Evolutionary conservation across 1,140 invertebrate species (phyloP), one percentile per base, ranked within the genome.

Genomic region (Aphis gossypii): DNA sequence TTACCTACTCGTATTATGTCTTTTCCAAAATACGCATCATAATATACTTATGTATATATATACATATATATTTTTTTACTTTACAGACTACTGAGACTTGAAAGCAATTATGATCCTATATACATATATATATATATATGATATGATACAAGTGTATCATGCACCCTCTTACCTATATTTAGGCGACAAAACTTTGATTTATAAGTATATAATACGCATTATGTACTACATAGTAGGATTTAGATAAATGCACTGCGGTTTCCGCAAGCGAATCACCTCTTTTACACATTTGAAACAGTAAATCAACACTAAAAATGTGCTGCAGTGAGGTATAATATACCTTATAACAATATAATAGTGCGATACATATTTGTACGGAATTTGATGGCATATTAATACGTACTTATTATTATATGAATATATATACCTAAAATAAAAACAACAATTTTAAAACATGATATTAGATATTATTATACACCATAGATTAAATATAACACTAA

Each of bases 1-100:
- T 89, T 89, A 89, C 38, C 38, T 88, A 35, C n/a, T 54, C 60
- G 30, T 68, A 68, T 56, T 54, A 20, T 89, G 35, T 89, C 88
- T 56, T 89, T 89, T 89, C 88, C 21, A 56, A 89, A 89, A 35
- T 38, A 38, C 88, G 51, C 5, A 41, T 41, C 51, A 48, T 46
- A 48, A 51, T n/a, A 35, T 89, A 9, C 6, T 56, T 84, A 30
- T 41, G 14, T 44, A 48, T 11, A 38, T 68, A 68, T 68, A 68
- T 30, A 68, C 25, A 30, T 44, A 44, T 41, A 83, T 44, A 41
- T 9, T 30, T 25, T 86, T 30, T 11, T 30, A 44, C 84, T 4
- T 38, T 83, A 86, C 84, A 11, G 25, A 46, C 4, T n/a, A 25
- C 8, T 46, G 30, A 14, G 9, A 60, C 30, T n/a, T 18, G 5